Conservation (phyloP, 2,797 vertebrate species). For the Acomys russatus region DNA sequence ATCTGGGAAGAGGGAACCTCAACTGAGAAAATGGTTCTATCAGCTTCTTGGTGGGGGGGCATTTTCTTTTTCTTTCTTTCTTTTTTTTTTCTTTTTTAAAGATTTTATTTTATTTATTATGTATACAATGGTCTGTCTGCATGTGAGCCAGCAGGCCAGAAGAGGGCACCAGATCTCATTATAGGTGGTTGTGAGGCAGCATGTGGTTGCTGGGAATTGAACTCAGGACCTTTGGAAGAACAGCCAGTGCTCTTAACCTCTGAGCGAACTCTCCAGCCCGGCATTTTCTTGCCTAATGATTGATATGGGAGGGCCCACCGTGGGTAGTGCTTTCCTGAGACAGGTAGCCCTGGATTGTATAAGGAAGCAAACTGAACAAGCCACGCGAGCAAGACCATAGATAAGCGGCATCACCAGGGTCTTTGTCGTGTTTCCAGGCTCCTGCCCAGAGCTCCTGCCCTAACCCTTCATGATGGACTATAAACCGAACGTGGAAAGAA, state of each 20-base stretch:
- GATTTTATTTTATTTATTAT: too few species aligned
- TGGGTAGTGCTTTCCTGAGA: background rate
- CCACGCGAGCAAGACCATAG: background rate
- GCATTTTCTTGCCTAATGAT: background rate
- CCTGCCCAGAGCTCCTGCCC: background rate
- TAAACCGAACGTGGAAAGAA: background rate
- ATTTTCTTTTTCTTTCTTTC: background rate
- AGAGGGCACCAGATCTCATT: too few species aligned
- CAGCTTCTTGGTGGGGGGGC: background rate
- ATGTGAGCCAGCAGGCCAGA: too few species aligned
- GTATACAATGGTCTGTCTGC: too few species aligned
- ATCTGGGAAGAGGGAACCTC: background rate
- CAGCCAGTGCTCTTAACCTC: too few species aligned
- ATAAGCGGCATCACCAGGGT: background rate
- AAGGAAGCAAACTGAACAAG: background rate
- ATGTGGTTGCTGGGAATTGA: too few species aligned
- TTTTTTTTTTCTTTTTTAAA: too few species aligned
- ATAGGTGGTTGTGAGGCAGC: too few species aligned
- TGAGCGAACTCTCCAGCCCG: too few species aligned
- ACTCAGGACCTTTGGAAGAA: too few species aligned
- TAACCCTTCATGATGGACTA: background rate
- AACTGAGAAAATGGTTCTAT: background rate
- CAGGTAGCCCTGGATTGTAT: background rate
- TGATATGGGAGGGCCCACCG: background rate
- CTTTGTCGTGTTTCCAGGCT: background rate